Base-by-base conservation (phyloP, 2,888 invertebrate genomes). In the Arrhopalites spinosus region DNA sequence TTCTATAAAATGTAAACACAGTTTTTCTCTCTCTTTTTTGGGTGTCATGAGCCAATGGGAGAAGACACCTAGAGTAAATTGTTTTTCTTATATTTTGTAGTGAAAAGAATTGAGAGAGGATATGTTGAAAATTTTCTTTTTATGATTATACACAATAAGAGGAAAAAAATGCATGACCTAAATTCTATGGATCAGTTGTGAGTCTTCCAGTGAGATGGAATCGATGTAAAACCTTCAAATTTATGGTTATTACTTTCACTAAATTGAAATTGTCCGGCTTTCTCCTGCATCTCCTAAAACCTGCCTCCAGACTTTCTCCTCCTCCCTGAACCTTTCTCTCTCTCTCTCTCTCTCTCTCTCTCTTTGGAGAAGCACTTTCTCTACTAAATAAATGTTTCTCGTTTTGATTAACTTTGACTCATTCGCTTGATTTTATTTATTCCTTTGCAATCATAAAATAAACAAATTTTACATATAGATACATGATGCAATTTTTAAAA, bases 241-340 rank as follows among this genome's bases (percentile, higher is more conserved):
- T 71, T 71, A 71, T 71, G 71, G 71, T 71, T 71, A 59, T 71
- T 70, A 70, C 70, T 59, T 61, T 71, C 71, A 43, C 71, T 45
- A 71, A 71, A 71, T 71, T 71, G 71, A 71, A 71, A 71, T 71
- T 61, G 71, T 71, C 61, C 71, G 71, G 71, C 61, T 71, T 71
- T 71, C 71, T 71, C 71, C 45, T 43, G n/a, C 68, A 27, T 23
- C 8, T 13, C 2, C 27, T 43, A 66, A 66, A 66, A 66, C 66
- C 27, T 50, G 68, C 50, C 23, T 25, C 68, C 68, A 13, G 13
- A 30, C 64, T 64, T 64, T 30, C 64, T 64, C 17, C 25, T 2
- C 25, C 25, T 23, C 25, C 61, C 61, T 61, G 3, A 17, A 13
- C 61, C 3, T 20, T 45, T 23, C 56, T n/a, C n/a, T 56, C 56